phyloP scores from a whole-genome alignment of 2,113 vertebrate species.

The Picathartes gymnocephalus region DNA sequence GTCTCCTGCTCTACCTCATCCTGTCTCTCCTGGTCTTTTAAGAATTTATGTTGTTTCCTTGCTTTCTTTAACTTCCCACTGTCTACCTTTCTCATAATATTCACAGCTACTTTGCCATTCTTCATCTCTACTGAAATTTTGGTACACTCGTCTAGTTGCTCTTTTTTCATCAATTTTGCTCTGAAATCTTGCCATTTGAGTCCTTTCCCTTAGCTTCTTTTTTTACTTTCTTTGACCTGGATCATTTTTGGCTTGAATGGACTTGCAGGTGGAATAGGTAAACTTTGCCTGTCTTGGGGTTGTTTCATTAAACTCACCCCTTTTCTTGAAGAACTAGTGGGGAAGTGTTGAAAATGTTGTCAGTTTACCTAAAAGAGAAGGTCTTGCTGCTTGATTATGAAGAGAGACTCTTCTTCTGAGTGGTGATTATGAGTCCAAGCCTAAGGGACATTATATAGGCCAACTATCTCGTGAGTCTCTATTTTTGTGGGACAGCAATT shows the following conservation, averaged over 20 bases:
- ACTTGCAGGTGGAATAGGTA: background rate
- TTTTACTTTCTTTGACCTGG: background rate
- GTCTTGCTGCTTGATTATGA: background rate
- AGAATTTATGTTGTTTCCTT: background rate
- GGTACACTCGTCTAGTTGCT: background rate
- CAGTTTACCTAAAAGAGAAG: background rate
- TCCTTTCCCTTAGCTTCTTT: background rate
- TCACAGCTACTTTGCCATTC: background rate
- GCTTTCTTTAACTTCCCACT: background rate
- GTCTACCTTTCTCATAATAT: background rate
- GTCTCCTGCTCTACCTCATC: background rate
- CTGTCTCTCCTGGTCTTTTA: background rate
- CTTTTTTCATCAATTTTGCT: background rate
- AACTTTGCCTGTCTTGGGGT: background rate
- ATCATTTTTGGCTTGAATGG: background rate
- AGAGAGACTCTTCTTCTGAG: background rate
- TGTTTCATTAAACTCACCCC: background rate
- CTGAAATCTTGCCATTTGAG: background rate
- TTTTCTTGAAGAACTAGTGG: background rate
- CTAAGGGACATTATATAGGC: background rate
- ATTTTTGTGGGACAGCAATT: background rate
- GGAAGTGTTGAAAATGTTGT: background rate
- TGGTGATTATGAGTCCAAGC: background rate
- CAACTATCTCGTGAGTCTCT: background rate
- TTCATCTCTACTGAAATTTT: background rate